Evolutionary conservation across 1,140 invertebrate species (phyloP).

Genomic region (Polypedilum vanderplanki): DNA sequence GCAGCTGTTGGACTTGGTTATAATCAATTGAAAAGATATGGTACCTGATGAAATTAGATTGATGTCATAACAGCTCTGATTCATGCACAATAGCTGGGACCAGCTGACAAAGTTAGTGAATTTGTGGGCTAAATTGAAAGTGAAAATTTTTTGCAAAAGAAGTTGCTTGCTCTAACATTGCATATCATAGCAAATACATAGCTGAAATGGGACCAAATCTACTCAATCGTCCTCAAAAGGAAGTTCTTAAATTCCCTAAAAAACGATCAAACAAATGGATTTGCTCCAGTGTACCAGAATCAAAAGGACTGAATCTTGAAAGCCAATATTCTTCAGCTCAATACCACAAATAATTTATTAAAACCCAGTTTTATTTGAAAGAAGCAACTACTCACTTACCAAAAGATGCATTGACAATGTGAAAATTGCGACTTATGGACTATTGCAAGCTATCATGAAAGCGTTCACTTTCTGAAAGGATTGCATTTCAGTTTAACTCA

Average conservation of each 20-base stretch:
- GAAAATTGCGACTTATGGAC: conserved; percentile 63
- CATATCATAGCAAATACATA: conserved; percentile 62
- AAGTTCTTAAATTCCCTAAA: conserved; percentile 53
- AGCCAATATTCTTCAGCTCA: conserved; percentile 62
- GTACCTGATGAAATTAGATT: conserved; percentile 50
- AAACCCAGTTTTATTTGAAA: conserved; percentile 63
- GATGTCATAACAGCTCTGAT: conserved; percentile 67
- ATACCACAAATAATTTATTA: conserved; percentile 76
- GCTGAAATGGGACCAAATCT: conserved; percentile 55
- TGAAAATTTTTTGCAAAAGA: conserved; percentile 52
- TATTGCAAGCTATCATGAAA: conserved; percentile 52
- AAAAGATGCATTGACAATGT: conserved; percentile 56
- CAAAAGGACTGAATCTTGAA: conserved; percentile 51
- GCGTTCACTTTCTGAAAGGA: conserved; percentile 39
- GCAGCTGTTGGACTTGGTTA: conserved; percentile 53
- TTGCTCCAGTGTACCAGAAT: conserved; percentile 53
- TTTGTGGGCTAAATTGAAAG: conserved; percentile 42
- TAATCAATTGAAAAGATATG: conserved; percentile 37
- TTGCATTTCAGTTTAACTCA: background rate
- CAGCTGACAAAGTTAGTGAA: conserved; percentile 40
- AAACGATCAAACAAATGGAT: conserved; percentile 63
- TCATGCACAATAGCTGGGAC: conserved; percentile 64
- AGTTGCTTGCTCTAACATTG: conserved; percentile 54
- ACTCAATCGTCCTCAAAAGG: conserved; percentile 51
- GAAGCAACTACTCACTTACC: conserved; percentile 61